Conservation (phyloP, 2,888 invertebrate species). For the Agrochola litura region DNA sequence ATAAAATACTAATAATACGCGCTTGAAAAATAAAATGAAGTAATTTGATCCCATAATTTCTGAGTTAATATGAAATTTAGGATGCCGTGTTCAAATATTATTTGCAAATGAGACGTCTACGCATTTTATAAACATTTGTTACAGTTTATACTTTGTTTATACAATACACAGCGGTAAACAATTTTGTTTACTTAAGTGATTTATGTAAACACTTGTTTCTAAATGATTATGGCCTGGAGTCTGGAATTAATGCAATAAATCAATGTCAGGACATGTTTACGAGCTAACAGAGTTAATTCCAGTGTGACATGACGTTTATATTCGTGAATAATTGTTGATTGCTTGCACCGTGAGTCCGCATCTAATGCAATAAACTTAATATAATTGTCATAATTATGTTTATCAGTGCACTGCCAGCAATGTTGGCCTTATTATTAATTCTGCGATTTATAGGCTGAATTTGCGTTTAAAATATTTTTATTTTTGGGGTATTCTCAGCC, state of each 20-base stretch:
- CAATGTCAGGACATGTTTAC: slow-evolving; percentile 89
- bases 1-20: slow-evolving; percentile 42
- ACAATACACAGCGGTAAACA: slow-evolving; percentile 59
- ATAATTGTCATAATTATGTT: slow-evolving; percentile 64
- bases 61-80: slow-evolving; percentile 52
- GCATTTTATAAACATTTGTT: slow-evolving; percentile 52
- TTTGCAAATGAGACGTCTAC: slow-evolving; percentile 46
- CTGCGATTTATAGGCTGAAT: slow-evolving; percentile 12
- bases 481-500: neutral
- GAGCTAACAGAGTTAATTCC: slow-evolving; percentile 90
- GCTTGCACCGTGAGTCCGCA: slow-evolving; percentile 71
- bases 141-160: slow-evolving; percentile 56
- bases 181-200: slow-evolving; percentile 72
- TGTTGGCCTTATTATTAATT: slow-evolving; percentile 32
- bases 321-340: slow-evolving; percentile 89
- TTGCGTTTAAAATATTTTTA: neutral
- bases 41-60: slow-evolving; percentile 52
- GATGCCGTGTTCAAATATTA: slow-evolving; percentile 27
- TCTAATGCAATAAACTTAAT: slow-evolving; percentile 72
- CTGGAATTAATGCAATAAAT: slow-evolving; percentile 88
- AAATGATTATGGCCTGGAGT: slow-evolving; percentile 82
- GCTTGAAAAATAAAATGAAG: slow-evolving; percentile 39
- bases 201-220: slow-evolving; percentile 82
- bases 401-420: slow-evolving; percentile 57
- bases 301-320: slow-evolving; percentile 89